Conservation (phyloP, 1,140 invertebrate species). For the Drosophila auraria region DNA sequence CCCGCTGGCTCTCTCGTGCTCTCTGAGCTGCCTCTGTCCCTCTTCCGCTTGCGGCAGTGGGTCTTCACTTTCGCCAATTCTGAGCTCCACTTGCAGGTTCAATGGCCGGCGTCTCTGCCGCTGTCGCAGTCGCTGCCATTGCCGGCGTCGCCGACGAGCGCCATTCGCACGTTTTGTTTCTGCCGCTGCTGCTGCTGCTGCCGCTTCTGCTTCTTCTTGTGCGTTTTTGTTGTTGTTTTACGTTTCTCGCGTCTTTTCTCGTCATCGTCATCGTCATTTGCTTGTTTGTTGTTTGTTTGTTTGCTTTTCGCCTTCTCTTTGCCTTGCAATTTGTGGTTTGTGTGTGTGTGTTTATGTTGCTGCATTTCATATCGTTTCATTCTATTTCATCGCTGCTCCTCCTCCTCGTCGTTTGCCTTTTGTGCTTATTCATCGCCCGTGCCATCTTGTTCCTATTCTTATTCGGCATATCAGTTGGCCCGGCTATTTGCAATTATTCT, state of each 20-base stretch:
- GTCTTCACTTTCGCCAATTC: constrained; percentile 84
- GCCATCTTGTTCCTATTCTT: constrained; percentile 27
- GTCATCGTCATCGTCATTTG: constrained; percentile 41
- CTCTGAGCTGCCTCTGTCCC: constrained; percentile 8
- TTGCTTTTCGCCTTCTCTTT: constrained; percentile 50
- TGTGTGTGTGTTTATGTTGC: constrained; percentile 24
- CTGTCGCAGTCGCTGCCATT: constrained; percentile 19
- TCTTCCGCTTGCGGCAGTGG: constrained; percentile 73
- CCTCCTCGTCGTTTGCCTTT: not conserved
- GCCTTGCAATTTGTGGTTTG: constrained; percentile 53
- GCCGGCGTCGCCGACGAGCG: constrained; percentile 49
- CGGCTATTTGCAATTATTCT: constrained; percentile 45
- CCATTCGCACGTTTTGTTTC: constrained; percentile 74
- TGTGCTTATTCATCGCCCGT: constrained; percentile 36
- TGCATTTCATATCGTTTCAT: constrained; percentile 51
- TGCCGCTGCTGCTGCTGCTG: constrained; percentile 16
- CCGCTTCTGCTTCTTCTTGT: constrained; percentile 8
- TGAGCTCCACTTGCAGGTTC: constrained; percentile 81
- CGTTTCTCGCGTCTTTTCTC: constrained; percentile 29
- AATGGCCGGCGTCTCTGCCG: constrained; percentile 56
- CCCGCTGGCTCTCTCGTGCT: not conserved
- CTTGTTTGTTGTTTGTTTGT: constrained; percentile 63
- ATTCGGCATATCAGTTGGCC: constrained; percentile 30
- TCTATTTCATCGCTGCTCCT: constrained; percentile 39
- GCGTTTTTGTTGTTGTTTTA: constrained; percentile 25